Evolutionary conservation across 1,140 invertebrate genomes (phyloP), one percentile per base, ranked within the genome.

Genomic region (Lepidurus couesii): DNA sequence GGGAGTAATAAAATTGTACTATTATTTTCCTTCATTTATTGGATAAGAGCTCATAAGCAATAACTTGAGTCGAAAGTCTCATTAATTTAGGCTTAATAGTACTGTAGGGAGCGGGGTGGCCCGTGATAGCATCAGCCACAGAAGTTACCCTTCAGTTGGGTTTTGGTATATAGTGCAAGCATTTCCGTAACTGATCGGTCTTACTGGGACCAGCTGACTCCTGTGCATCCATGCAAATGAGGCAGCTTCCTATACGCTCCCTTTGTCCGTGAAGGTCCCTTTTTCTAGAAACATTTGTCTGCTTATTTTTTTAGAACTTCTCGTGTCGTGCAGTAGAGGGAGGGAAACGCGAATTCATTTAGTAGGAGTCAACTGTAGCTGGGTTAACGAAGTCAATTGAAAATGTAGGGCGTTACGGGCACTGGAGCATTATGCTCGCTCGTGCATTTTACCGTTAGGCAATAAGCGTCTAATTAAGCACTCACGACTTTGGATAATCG

Each of bases 401-500:
- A 65, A 65, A 65, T 65, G n/a, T 65, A 11, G 53, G 53, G 53
- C 53, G 53, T 65, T 21, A 65, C 53, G 53, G 53, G 21, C 53
- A 65, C 16, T 65, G 53, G 53, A 65, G 53, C 53, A 65, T 65
- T 65, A 21, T 65, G 13, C 13, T 65, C 53, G 53, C 53, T 21
- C 53, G 53, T 65, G 53, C 53, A 4, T 21, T 65, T 9, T 65
- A 65, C 16, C 53, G 53, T 65, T 65, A 21, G 53, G 53, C 53
- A 65, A 65, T 65, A 65, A 65, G 53, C 53, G 53, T 65, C 53
- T 21, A 65, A 65, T 65, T 65, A 65, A 65, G 53, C 53, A 65
- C 53, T 65, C 53, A 65, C 53, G 53, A 65, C 53, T 65, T 16
- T 13, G 21, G 53, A 65, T 65, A 65, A 65, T n/a, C 53, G 53